A percentile compares a stretch with the other conserved stretches of the same genome.
phyloP scores from a whole-genome alignment of 1,140 invertebrate species.

The Galleria mellonella region DNA sequence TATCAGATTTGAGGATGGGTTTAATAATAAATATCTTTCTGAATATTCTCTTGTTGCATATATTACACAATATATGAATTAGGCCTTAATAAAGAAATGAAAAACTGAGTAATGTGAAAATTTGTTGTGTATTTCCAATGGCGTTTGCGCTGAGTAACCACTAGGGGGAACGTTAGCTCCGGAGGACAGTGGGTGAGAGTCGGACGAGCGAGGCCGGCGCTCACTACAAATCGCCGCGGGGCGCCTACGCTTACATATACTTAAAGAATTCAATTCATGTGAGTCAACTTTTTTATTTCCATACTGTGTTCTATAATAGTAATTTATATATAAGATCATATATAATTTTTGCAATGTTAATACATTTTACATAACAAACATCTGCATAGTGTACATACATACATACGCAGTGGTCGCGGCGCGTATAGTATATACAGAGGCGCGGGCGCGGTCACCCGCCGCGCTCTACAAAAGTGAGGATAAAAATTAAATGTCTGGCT shows the following conservation, averaged over 20 bases:
- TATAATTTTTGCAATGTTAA: slow-evolving; percentile 73
- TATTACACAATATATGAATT: not conserved
- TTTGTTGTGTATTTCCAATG: slow-evolving; percentile 55
- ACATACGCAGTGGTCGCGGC: slow-evolving; percentile 44
- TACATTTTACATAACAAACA: slow-evolving; percentile 74
- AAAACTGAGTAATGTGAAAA: slow-evolving; percentile 52
- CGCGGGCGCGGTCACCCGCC: slow-evolving; percentile 23
- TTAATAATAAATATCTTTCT: no score
- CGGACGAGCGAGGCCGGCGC: slow-evolving; percentile 6
- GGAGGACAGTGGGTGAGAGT: slow-evolving; percentile 15
- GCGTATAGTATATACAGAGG: slow-evolving; percentile 37
- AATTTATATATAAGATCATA: slow-evolving; percentile 73
- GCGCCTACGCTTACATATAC: slow-evolving; percentile 38
- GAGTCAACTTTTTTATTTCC: slow-evolving; percentile 71
- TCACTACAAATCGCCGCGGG: slow-evolving; percentile 15
- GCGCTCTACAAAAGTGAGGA: slow-evolving; percentile 59
- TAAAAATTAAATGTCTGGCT: slow-evolving; percentile 69
- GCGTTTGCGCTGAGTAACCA: slow-evolving; percentile 27
- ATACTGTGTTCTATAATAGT: slow-evolving; percentile 73
- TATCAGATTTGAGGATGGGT: no score
- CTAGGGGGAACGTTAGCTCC: slow-evolving; percentile 22
- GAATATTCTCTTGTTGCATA: no score
- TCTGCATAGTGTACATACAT: slow-evolving; percentile 70
- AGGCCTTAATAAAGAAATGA: slow-evolving; percentile 38
- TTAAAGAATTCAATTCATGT: slow-evolving; percentile 64